Evolutionary conservation across 1,140 invertebrate species (phyloP), one percentile per base, ranked within the genome.

Genomic region (Cydia amplana): DNA sequence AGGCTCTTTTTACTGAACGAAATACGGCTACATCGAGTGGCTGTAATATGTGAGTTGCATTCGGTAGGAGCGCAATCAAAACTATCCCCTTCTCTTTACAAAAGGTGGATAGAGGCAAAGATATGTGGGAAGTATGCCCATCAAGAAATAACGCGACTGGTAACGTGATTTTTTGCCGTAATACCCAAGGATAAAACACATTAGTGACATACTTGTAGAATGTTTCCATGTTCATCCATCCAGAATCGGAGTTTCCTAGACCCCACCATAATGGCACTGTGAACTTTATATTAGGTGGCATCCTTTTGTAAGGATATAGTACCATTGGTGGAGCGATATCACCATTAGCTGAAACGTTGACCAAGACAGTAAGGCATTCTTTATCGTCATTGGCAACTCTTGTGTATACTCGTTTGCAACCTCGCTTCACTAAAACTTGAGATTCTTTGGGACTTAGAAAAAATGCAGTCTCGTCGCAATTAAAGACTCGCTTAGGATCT

Each of bases 161-260:
- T 43, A 76, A 79, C 28, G 76, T 1, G n/a, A 88, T 82, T 16
- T 85, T 74, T 65, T 84, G 64, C n/a, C 78, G 40, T 0, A 80
- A 3, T 14, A 86, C n/a, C 84, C 80, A 87, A 40, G 77, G 78
- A 79, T 82, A 74, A 77, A 88, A 86, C 46, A 82, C 55, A 77
- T 89, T 88, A 28, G 78, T 76, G 23, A 87, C 78, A 75, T 87
- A 88, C 77, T 91, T 82, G 79, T 78, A 90, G 76, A 90, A 91
- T 4, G 80, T 80, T 75, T 83, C 77, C 12, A 51, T 76, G 18
- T 79, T 87, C 86, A 89, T 89, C 88, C 87, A 91, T 1, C 88
- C 88, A 75, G 36, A 82, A 23, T 88, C 80, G 14, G 82, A 81
- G 49, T 76, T 75, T 10, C 84, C 85, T 72, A 90, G 75, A 10